Conservation (phyloP, 30 jellyfish, hydroid and myxozoan genomes). For the Sanderia malayensis region DNA sequence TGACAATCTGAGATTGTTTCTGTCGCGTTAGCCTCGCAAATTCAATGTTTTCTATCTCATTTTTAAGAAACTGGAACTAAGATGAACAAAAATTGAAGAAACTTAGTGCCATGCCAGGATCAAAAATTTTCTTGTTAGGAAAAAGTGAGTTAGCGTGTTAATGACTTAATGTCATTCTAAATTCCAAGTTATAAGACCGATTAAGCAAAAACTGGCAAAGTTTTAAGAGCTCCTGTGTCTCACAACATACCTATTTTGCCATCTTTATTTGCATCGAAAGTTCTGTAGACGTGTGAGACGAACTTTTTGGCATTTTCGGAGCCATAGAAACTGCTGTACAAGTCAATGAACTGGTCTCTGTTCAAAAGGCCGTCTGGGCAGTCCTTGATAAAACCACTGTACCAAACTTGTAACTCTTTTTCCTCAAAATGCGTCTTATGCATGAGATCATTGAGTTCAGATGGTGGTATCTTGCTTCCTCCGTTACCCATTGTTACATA, state of each 20-base stretch:
- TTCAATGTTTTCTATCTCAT: no score
- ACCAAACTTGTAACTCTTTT: slow-evolving; percentile 64
- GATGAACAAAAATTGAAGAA: no score
- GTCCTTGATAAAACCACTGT: slow-evolving; percentile 55
- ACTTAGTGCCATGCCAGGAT: no score
- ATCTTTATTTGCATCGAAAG: slow-evolving; percentile 69
- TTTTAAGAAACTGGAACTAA: no score
- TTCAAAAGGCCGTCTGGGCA: slow-evolving; percentile 67
- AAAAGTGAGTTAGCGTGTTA: no score
- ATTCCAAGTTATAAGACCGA: no score
- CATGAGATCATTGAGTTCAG: slow-evolving; percentile 45
- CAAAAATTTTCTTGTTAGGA: no score
- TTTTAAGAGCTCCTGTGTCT: not conserved
- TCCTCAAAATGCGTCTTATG: slow-evolving; percentile 61
- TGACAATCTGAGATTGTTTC: no score
- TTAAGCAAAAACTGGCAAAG: no score
- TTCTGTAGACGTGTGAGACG: slow-evolving; percentile 67
- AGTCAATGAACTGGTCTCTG: slow-evolving; percentile 43
- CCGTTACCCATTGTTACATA: slow-evolving; percentile 66
- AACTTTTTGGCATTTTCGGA: slow-evolving; percentile 59
- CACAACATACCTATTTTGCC: slow-evolving; percentile 66
- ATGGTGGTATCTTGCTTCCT: slow-evolving; percentile 60
- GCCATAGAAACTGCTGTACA: slow-evolving; percentile 68
- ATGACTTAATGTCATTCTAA: no score
- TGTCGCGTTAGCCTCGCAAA: no score